Base-by-base conservation (phyloP, 2,113 vertebrate species). In the Sturnus vulgaris region DNA sequence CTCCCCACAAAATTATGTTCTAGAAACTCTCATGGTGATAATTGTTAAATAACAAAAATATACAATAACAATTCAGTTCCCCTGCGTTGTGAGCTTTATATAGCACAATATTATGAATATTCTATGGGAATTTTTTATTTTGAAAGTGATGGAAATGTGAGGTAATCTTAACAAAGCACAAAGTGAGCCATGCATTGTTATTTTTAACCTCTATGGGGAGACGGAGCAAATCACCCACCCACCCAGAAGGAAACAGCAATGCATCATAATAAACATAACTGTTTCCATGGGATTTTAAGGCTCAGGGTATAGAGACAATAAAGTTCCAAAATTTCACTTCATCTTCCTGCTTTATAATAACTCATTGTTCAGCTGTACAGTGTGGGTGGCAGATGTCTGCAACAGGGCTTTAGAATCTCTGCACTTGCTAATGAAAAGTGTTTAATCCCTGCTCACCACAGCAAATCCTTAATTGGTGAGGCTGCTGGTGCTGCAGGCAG, bases 391-490 rank as follows among this genome's bases (percentile, higher is more conserved):
- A 93, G 89, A 82, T 92, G 77, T 80, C 95, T 91, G 16, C 63
- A 93, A 82, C 59, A 79, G 47, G 70, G 91, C 59, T 96, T 93
- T 85, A 61, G 88, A 92, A 92, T 77, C 73, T 52, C 83, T 81
- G 70, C 86, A 93, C 93, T 95, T 91, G 81, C 88, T 95, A 95
- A 96, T 93, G 95, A 79, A 92, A 93, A 93, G 86, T 80, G 61
- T 92, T 95, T 93, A 91, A 96, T 93, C 91, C 81, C 70, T 37
- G 35, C 83, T 93, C 7, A 0, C 66, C 78, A 56, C 16, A 10
- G 70, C 53, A 49, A 93, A 88, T 83, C 85, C 70, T 87, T 85
- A 85, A 91, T 53, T 96, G 72, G 21, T n/a, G 86, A 84, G 82
- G 42, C 90, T 96, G 85, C 35, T 68, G 72, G 40, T 44, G 85